Evolutionary conservation across 2,888 invertebrate species (phyloP), one percentile per base, ranked within the genome.

Genomic region (Macroteleia sp.): DNA sequence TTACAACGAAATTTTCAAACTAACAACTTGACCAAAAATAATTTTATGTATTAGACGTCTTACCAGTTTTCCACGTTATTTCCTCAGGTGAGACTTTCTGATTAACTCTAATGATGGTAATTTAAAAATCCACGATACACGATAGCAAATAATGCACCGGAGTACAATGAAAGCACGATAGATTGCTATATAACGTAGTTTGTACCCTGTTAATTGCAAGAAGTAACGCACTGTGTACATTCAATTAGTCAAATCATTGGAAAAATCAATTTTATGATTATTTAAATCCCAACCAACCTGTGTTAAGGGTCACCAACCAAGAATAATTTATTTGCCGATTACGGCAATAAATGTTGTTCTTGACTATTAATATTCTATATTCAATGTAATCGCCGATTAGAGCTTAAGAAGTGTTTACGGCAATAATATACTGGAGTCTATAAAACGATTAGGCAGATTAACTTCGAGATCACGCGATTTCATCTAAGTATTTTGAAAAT

Each of bases 111-210:
- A n/a, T n/a, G n/a, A n/a, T n/a, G n/a, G n/a, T n/a, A n/a, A n/a
- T n/a, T n/a, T n/a, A n/a, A n/a, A n/a, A n/a, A n/a, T n/a, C n/a
- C n/a, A n/a, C n/a, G n/a, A n/a, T n/a, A n/a, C n/a, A n/a, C n/a
- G n/a, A n/a, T n/a, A n/a, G n/a, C n/a, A n/a, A n/a, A n/a, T n/a
- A n/a, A n/a, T n/a, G n/a, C n/a, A n/a, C n/a, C n/a, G n/a, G n/a
- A n/a, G n/a, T n/a, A n/a, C n/a, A n/a, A n/a, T n/a, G n/a, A n/a
- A n/a, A n/a, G n/a, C n/a, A n/a, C n/a, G n/a, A n/a, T n/a, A n/a
- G n/a, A n/a, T n/a, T n/a, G n/a, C n/a, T n/a, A n/a, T 54, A 34
- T 48, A 67, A 57, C 30, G 67, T 41, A 57, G 57, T 67, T 67
- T 39, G 56, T 67, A 56, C 25, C 46, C 30, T 41, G 34, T 67